Conservation (phyloP, 2,888 invertebrate genomes). For the Drosophila mulleri region DNA sequence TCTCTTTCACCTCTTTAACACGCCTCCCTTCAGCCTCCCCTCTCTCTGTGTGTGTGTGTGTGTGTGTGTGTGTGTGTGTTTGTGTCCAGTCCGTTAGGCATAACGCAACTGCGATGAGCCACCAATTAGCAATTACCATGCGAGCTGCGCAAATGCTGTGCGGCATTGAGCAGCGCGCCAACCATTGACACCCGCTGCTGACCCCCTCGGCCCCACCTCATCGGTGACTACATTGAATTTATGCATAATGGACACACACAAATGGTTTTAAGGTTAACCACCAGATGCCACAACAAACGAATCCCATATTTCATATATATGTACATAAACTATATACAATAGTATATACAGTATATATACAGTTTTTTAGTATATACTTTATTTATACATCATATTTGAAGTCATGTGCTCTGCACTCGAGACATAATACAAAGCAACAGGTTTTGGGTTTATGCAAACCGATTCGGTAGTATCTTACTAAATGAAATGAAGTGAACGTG, state of each 20-base stretch:
- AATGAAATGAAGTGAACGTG: too few species aligned
- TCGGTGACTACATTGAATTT: slow-evolving; percentile 53
- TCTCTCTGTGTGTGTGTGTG: too few species aligned
- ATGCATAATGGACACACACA: slow-evolving; percentile 56
- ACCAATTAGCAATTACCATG: slow-evolving; percentile 60
- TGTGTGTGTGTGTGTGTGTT: too few species aligned
- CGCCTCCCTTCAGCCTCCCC: neutral
- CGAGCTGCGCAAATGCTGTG: slow-evolving; percentile 54
- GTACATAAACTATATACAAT: neutral
- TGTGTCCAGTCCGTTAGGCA: slow-evolving; percentile 23
- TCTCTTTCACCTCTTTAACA: neutral
- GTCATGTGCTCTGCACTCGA: too few species aligned
- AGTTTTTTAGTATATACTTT: too few species aligned
- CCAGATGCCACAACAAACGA: slow-evolving; percentile 6
- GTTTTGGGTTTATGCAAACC: too few species aligned
- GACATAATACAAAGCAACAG: too few species aligned
- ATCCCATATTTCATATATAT: neutral
- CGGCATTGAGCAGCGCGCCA: slow-evolving; percentile 51
- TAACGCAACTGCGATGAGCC: neutral
- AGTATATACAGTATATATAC: too few species aligned
- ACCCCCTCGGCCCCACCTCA: neutral
- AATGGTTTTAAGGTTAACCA: slow-evolving; percentile 58
- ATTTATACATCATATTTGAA: too few species aligned
- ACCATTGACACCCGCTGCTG: slow-evolving; percentile 5
- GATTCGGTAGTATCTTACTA: too few species aligned